Percentiles rank a stretch among this genome's conserved stretches.
Conservation (phyloP, 1,140 invertebrate species). For the Pissodes strobi region DNA sequence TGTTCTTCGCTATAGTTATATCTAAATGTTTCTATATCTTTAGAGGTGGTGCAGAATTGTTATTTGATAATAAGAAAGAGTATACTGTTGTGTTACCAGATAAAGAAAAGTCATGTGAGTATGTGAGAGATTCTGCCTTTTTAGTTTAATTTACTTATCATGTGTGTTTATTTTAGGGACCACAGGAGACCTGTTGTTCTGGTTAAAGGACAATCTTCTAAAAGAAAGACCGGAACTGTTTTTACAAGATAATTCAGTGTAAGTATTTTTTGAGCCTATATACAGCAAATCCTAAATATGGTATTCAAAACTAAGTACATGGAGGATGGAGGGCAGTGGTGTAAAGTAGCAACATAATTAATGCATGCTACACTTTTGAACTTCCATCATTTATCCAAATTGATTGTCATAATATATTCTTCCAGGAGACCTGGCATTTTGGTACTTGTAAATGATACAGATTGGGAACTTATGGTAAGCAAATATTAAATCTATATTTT, state of each 20-base stretch:
- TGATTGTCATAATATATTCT: conserved; percentile 1
- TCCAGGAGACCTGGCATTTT: conserved; percentile 87
- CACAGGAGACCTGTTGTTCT: conserved; percentile 72
- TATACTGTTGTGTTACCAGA: conserved; percentile 67
- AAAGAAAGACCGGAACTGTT: conserved; percentile 89
- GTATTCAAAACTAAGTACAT: too few species aligned
- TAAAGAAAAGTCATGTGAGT: conserved; percentile 52
- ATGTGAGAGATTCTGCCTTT: conserved; percentile 14
- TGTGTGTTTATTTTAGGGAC: conserved; percentile 73
- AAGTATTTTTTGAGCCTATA: conserved; percentile 61
- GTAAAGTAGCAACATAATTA: too few species aligned
- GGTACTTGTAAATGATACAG: conserved; percentile 88
- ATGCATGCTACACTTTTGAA: too few species aligned
- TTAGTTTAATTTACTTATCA: conserved; percentile 16
- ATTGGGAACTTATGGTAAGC: conserved; percentile 91
- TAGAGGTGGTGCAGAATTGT: conserved; percentile 84
- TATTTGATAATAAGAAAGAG: conserved; percentile 83
- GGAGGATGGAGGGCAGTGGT: too few species aligned
- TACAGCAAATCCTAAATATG: neutral
- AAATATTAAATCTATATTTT: conserved; percentile 39
- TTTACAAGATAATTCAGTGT: conserved; percentile 80
- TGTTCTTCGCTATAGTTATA: too few species aligned
- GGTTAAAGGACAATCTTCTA: conserved; percentile 85
- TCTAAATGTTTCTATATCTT: conserved; percentile 42
- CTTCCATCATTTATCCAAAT: too few species aligned